Evolutionary conservation across 2,888 invertebrate species (phyloP), one percentile per base, ranked within the genome.

Genomic region (Pachymerium ferrugineum): DNA sequence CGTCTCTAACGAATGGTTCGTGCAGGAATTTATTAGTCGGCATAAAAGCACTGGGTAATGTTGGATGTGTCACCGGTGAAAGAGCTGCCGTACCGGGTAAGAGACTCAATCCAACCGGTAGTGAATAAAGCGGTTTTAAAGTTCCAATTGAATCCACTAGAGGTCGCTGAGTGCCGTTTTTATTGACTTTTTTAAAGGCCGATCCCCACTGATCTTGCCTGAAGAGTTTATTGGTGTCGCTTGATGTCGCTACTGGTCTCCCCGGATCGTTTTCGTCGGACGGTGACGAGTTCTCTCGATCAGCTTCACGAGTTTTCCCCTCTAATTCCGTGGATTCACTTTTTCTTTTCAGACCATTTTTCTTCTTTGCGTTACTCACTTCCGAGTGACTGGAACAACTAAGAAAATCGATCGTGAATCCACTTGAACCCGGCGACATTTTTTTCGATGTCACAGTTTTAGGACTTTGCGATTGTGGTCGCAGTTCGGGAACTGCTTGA

Each of bases 181-280:
- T 72, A 47, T 54, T 14, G 6, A 72, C 72, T 25, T 72, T 72
- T 29, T 72, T 72, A 29, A 72, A 72, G 1, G 72, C 72, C 6
- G 72, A 72, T 3, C 72, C 72, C 47, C 42, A 47, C 14, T 22
- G 42, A 3, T 47, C 72, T 19, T 62, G 22, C n/a, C 22, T 14
- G 16, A 12, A 19, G n/a, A 25, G 16, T 62, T 25, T 62, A 19
- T 25, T 62, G 62, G 25, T 28, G 4, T 16, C 30, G 5, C 28
- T 29, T 10, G 69, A 16, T 28, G 69, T 2, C 69, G 28, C 29
- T 16, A 16, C 28, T 16, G 16, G 22, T 69, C 62, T 14, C 12
- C 62, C 10, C 3, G 30, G 30, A 25, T 25, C 29, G 22, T 29
- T 25, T 28, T 29, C 69, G 16, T 28, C 29, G 14, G 68, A 54